phyloP scores from a whole-genome alignment of 2,797 vertebrate genomes.

The Acestrorhynchus altus region DNA sequence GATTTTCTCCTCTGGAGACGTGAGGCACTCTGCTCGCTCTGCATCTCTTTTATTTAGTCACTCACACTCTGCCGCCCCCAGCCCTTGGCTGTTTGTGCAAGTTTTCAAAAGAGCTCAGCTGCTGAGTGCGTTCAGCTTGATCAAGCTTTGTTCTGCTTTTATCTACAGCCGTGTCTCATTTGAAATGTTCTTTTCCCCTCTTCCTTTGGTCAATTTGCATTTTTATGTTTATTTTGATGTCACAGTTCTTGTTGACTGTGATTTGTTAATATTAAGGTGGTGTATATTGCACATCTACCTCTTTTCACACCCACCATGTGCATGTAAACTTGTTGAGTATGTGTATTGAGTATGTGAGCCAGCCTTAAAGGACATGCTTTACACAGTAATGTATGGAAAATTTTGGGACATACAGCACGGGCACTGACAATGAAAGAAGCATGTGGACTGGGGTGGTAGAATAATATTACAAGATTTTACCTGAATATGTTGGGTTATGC shows the following conservation, averaged over 20 bases:
- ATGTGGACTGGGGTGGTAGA: too few relatives aligned
- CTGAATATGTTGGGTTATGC: too few relatives aligned
- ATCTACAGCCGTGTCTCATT: slow-evolving; percentile 44
- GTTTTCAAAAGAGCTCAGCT: slow-evolving; percentile 44
- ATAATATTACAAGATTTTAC: too few relatives aligned
- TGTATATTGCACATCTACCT: background rate
- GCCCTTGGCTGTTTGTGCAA: slow-evolving; percentile 69
- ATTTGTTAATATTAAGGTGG: slow-evolving; percentile 30
- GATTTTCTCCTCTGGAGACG: slow-evolving; percentile 66
- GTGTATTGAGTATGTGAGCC: background rate
- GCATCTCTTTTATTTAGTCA: slow-evolving; percentile 63
- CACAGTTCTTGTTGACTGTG: background rate
- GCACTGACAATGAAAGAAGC: too few relatives aligned
- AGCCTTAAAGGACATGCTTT: too few relatives aligned
- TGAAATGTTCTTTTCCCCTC: slow-evolving; percentile 16
- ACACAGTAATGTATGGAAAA: too few relatives aligned
- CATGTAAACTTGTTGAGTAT: background rate
- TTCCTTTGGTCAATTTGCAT: slow-evolving; percentile 22
- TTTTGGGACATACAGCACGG: too few relatives aligned
- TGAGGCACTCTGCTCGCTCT: slow-evolving; percentile 47
- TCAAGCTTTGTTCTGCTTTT: slow-evolving; percentile 60
- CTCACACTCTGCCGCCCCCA: slow-evolving; percentile 47
- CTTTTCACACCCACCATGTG: background rate
- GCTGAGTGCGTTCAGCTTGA: slow-evolving; percentile 49
- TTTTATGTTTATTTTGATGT: slow-evolving; percentile 10